phyloP scores from a whole-genome alignment of 2,797 vertebrate species.

The Pseudomugil gertrudae region DNA sequence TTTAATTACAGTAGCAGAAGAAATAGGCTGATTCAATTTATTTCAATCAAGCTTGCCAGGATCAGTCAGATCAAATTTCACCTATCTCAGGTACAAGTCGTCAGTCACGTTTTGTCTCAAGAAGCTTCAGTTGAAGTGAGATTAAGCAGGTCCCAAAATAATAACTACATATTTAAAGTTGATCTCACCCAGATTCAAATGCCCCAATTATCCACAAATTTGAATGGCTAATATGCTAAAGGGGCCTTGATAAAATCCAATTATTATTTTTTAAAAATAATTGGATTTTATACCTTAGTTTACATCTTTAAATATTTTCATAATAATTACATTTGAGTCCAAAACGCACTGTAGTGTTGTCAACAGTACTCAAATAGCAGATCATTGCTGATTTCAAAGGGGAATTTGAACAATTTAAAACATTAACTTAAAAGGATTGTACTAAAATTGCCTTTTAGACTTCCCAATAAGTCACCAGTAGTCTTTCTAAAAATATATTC shows the following conservation, averaged over 20 bases:
- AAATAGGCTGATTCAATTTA: slow-evolving; percentile 79
- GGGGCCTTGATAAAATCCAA: neutral
- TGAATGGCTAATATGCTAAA: neutral
- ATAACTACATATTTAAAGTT: slow-evolving; percentile 37
- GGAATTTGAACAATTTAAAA: neutral
- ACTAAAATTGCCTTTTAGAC: neutral
- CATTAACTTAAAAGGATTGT: neutral
- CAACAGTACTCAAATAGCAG: neutral
- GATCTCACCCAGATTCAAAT: slow-evolving; percentile 32
- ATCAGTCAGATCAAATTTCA: slow-evolving; percentile 74
- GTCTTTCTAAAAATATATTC: neutral
- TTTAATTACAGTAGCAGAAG: slow-evolving; percentile 79
- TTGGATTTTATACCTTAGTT: neutral
- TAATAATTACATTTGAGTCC: neutral
- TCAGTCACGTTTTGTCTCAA: slow-evolving; percentile 54
- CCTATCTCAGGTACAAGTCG: slow-evolving; percentile 64
- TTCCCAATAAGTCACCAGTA: neutral
- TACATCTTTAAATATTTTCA: neutral
- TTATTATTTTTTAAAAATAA: neutral
- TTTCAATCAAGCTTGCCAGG: slow-evolving; percentile 73
- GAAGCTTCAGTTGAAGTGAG: slow-evolving; percentile 19
- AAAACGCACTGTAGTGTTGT: neutral
- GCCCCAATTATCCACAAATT: no score
- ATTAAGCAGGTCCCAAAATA: slow-evolving; percentile 49
- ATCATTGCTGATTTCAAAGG: no score